These are phyloP conservation scores for Dendroctonus ponderosae DNA, from an alignment of 1,140 invertebrate species.

Conservation along the genomic window DNA sequence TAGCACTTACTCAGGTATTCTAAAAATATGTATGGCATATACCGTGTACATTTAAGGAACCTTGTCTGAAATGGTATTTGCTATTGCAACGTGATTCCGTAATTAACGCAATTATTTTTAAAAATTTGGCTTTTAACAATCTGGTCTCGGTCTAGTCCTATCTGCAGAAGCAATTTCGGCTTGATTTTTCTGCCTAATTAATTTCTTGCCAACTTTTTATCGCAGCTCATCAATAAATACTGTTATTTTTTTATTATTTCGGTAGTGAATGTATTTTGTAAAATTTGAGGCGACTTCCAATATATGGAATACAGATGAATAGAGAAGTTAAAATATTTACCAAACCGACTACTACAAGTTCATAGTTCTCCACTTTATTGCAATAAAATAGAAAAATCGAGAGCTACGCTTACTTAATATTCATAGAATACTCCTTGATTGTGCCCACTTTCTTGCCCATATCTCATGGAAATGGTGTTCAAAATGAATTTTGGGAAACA, in stretches of 20 bases:
- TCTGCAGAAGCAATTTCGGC: too few relatives aligned
- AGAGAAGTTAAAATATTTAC: too few relatives aligned
- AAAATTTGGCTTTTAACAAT: too few relatives aligned
- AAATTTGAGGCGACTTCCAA: background rate
- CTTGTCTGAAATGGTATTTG: background rate
- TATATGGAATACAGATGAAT: background rate
- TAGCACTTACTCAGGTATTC: background rate
- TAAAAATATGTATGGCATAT: background rate
- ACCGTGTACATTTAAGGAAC: constrained; percentile 3
- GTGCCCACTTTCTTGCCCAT: background rate
- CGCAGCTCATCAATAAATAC: background rate
- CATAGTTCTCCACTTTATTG: too few relatives aligned
- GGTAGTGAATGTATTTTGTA: background rate
- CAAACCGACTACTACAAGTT: too few relatives aligned
- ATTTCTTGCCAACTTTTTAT: too few relatives aligned
- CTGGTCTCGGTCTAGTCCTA: too few relatives aligned
- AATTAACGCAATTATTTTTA: too few relatives aligned
- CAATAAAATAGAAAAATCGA: too few relatives aligned
- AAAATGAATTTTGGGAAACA: background rate
- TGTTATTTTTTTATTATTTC: background rate
- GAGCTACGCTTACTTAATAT: too few relatives aligned
- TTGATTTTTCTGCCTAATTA: too few relatives aligned
- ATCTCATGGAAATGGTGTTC: background rate
- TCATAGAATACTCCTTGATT: background rate
- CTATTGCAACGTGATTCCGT: too few relatives aligned